Evolutionary conservation across 2,888 invertebrate genomes (phyloP), one percentile per base, ranked within the genome.

Genomic region (Agapetus fuscipes): DNA sequence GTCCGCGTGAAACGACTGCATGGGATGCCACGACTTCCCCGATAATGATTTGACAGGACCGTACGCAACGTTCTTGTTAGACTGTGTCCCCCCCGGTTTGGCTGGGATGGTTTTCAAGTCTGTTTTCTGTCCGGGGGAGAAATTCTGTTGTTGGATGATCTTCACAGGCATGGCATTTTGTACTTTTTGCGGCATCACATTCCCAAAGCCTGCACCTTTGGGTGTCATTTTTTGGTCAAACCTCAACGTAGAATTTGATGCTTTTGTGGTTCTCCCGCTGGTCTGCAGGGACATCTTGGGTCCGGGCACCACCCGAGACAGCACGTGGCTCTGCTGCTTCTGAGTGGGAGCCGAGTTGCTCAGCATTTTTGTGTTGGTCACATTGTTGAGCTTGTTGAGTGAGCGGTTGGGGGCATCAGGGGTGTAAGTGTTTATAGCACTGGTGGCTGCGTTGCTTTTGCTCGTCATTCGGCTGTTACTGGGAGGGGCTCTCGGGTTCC

Each of bases 231-330:
- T 37, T 14, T 14, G 38, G 17, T 27, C 24, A 24, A 20, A 36
- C 9, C 34, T 36, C 20, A 35, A n/a, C n/a, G n/a, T n/a, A 39
- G 15, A 15, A 31, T 29, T 41, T n/a, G 12, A 32, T 1, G 26
- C 33, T 33, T 46, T 46, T n/a, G 30, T 13, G 6, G 32, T 34
- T 39, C 41, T 34, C 3, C 38, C 41, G n/a, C 34, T 14, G 4
- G 43, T 27, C 15, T 68, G 67, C 13, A 67, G 64, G 16, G 69
- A 64, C 59, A 70, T 60, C 50, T 69, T 68, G 2, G 69, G 68
- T 35, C 65, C 67, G 29, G 69, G 66, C 29, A 68, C 66, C 44
- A 68, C 66, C 45, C 69, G 59, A 31, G 70, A 68, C 47, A 68
- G 52, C 42, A 68, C 62, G 56, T 68, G 68, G 53, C 66, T 66